Evolutionary conservation across 2,888 invertebrate species (phyloP).

Genomic region (Drosophila antonietae): DNA sequence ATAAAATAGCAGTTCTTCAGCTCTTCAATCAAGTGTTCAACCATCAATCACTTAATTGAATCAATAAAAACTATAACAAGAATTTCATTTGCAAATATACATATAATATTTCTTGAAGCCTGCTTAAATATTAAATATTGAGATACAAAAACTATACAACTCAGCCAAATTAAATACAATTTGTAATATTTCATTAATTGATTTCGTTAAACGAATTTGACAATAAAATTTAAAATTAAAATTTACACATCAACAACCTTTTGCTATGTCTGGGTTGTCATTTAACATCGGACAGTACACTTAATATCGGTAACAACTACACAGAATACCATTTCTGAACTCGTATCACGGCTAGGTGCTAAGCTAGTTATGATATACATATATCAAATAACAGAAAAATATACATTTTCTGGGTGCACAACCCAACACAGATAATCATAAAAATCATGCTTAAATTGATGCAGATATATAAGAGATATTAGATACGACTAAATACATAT

Average conservation of each 20-base stretch:
- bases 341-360: conserved; percentile 43
- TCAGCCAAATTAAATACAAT: neutral
- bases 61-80: neutral
- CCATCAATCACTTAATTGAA: neutral
- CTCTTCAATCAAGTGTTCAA: neutral
- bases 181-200: neutral
- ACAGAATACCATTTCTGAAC: conserved; percentile 34
- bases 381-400: conserved; percentile 41
- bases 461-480: conserved; percentile 12
- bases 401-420: conserved; percentile 39
- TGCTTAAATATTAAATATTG: conserved; percentile 1
- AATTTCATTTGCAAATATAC: conserved; percentile 5
- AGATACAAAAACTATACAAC: conserved; percentile 3
- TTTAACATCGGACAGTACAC: conserved; percentile 20
- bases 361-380: conserved; percentile 20
- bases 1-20: too few relatives aligned
- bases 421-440: conserved; percentile 32
- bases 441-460: conserved; percentile 24
- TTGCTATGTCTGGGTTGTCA: conserved; percentile 17
- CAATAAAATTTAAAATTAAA: conserved; percentile 10
- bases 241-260: conserved; percentile 23
- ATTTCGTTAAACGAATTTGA: conserved; percentile 25
- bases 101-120: conserved; percentile 6
- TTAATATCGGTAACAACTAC: conserved; percentile 30
- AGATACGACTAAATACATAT: conserved; percentile 12